Evolutionary conservation across 2,888 invertebrate species (phyloP), one percentile per base, ranked within the genome.

Genomic region (Nephrotoma appendiculata): DNA sequence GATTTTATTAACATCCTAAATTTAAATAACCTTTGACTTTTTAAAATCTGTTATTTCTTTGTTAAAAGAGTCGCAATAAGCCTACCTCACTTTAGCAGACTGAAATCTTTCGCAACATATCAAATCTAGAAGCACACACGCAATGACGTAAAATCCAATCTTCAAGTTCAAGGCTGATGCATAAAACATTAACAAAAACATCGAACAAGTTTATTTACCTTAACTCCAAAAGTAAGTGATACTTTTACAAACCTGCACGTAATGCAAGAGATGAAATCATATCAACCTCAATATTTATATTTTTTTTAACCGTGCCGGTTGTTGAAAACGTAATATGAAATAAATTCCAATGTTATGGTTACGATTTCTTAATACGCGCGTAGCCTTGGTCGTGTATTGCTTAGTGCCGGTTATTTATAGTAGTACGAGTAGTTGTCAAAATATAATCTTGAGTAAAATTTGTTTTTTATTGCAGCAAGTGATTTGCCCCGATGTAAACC

Each of bases 401-500:
- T 19, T 52, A 48, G 12, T 48, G 5, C 45, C 1, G 11, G 4
- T 48, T 48, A 11, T 12, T 48, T 48, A 6, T 52, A 15, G 15
- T 15, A 19, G n/a, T n/a, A n/a, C n/a, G n/a, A 19, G 1, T 19
- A n/a, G 19, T 31, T 31, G 31, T 31, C 31, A 31, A 31, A 31
- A 19, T 19, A 19, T 31, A 3, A 2, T 31, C 31, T 31, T 31
- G 31, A 31, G 31, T 31, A 31, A 31, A 31, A 1, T 2, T 31
- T 31, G 1, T 31, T 31, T 31, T 31, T 31, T 31, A 2, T 83
- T 83, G n/a, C 41, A 88, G 88, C 88, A 15, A 31, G 31, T 42
- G 86, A 87, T 31, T 44, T 86, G 48, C 85, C 86, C 43, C 86
- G 85, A 86, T 88, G 88, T 43, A 71, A 52, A 57, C 48, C 43